Conservation (phyloP, 1,140 invertebrate genomes). For the Zaprionus nigranus region DNA sequence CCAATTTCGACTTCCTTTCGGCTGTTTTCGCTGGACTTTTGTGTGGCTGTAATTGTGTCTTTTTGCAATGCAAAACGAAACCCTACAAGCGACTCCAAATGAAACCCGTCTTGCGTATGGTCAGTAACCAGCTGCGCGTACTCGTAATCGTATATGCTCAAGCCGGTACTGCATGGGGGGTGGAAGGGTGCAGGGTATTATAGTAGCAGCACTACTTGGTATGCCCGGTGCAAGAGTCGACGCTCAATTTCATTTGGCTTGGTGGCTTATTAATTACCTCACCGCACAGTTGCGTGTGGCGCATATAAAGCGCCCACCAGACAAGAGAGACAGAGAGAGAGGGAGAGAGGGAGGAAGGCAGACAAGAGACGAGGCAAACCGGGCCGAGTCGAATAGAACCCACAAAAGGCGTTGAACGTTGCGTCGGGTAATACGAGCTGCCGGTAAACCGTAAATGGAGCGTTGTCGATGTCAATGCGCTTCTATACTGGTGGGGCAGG, state of each 20-base stretch:
- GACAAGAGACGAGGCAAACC: constrained; percentile 10
- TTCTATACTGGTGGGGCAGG: constrained; percentile 12
- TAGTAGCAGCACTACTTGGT: constrained; percentile 57
- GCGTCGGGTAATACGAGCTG: constrained; percentile 66
- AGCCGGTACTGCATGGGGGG: constrained; percentile 8
- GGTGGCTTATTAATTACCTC: constrained; percentile 80
- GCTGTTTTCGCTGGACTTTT: not conserved
- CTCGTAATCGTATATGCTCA: constrained; percentile 48
- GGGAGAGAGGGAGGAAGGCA: not conserved
- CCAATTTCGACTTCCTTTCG: constrained; percentile 14
- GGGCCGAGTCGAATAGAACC: constrained; percentile 61
- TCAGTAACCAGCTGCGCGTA: constrained; percentile 61
- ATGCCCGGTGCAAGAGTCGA: constrained; percentile 65
- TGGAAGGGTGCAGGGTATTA: not conserved
- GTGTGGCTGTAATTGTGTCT: not conserved
- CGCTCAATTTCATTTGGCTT: constrained; percentile 71
- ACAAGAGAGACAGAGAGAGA: not conserved
- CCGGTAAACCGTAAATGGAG: constrained; percentile 71
- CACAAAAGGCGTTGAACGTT: constrained; percentile 73
- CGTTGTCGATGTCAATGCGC: constrained; percentile 70
- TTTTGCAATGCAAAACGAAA: constrained; percentile 32
- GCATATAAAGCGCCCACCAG: constrained; percentile 67
- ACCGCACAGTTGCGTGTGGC: constrained; percentile 72
- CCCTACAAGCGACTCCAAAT: constrained; percentile 52
- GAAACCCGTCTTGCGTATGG: constrained; percentile 76